Evolutionary conservation across 2,888 invertebrate genomes (phyloP).

Genomic region (Melanophora roralis): DNA sequence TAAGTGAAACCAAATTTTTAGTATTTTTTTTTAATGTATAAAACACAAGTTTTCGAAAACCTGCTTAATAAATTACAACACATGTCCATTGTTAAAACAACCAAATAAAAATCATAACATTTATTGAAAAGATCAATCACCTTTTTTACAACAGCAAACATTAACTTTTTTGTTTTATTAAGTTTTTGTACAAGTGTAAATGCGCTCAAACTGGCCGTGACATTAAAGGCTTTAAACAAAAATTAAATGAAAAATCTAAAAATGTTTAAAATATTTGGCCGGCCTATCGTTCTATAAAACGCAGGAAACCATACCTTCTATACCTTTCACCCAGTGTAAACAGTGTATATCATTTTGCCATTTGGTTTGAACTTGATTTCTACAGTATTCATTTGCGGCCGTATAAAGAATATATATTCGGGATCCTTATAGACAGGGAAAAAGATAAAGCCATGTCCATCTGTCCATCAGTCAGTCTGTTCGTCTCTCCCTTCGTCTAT

Average conservation of each 20-base stretch:
- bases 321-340: no score
- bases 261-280: no score
- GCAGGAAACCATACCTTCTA: no score
- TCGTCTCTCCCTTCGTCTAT: no score
- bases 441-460: no score
- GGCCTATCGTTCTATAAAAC: no score
- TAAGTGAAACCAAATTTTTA: background rate
- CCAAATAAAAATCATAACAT: slow-evolving; percentile 32
- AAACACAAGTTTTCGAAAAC: background rate
- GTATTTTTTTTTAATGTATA: background rate
- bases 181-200: background rate
- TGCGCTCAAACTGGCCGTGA: slow-evolving; percentile 25
- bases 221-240: slow-evolving; percentile 31
- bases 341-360: no score
- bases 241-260: background rate
- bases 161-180: slow-evolving; percentile 21
- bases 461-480: no score
- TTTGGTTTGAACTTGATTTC: no score
- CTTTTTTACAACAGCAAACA: slow-evolving; percentile 26
- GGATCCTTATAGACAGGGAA: no score
- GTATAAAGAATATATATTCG: no score
- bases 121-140: slow-evolving; percentile 50
- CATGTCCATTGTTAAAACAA: slow-evolving; percentile 16
- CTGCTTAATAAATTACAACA: background rate
- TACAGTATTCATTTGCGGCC: no score